Evolutionary conservation across 2,888 invertebrate genomes (phyloP).

Genomic region (Amblyjoppa fuscipennis): DNA sequence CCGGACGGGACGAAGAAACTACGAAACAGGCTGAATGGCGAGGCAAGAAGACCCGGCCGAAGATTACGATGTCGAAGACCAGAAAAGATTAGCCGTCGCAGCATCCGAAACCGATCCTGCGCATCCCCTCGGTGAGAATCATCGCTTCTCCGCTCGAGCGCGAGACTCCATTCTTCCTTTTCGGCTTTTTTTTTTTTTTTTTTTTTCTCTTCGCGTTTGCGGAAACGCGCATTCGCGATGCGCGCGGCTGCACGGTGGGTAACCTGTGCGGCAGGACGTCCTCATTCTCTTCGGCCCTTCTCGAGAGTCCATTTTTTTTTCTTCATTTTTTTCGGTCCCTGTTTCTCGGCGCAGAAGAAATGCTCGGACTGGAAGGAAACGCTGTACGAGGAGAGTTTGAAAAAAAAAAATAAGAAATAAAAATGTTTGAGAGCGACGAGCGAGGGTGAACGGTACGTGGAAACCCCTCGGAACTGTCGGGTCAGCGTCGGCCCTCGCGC

Average conservation of each 20-base stretch:
- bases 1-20: not conserved
- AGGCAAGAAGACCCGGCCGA: conserved; percentile 20
- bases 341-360: conserved; percentile 44
- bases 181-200: conserved; percentile 26
- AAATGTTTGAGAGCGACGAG: conserved; percentile 36
- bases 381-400: conserved; percentile 57
- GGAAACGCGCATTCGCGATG: conserved; percentile 57
- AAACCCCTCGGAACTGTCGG: conserved; percentile 32
- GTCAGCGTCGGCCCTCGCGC: conserved; percentile 34
- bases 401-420: conserved; percentile 46
- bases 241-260: conserved; percentile 54
- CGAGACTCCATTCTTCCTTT: conserved; percentile 54
- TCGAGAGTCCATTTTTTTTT: conserved; percentile 11
- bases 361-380: conserved; percentile 28
- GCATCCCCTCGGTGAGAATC: conserved; percentile 61
- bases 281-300: conserved; percentile 47
- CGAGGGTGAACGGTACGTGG: conserved; percentile 8
- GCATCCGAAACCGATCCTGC: conserved; percentile 53
- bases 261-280: conserved; percentile 50
- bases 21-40: not conserved
- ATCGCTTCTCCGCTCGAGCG: conserved; percentile 59
- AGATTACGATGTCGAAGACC: conserved; percentile 50
- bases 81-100: conserved; percentile 61
- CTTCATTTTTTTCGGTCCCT: conserved; percentile 13
- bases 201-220: conserved; percentile 40